Percentiles rank a stretch among this genome's conserved stretches.
Evolutionary conservation across 1,140 invertebrate species (phyloP).

Genomic region (Samia ricini): DNA sequence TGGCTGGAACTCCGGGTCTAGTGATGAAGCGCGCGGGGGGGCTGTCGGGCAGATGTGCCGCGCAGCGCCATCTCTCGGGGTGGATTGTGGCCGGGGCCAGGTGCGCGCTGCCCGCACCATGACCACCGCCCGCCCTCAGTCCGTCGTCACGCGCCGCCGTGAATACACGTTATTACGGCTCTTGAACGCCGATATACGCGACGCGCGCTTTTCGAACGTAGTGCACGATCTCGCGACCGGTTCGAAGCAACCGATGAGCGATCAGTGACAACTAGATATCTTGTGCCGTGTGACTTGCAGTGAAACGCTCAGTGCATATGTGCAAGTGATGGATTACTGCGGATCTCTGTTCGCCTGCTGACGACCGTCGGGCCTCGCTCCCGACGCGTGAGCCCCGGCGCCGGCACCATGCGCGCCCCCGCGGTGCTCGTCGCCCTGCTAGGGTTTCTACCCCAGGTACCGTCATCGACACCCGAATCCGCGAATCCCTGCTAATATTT

Average conservation of each 20-base stretch:
- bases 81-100: conserved; percentile 42
- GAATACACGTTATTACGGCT: conserved; percentile 57
- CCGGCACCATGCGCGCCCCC: conserved; percentile 74
- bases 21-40: conserved; percentile 24
- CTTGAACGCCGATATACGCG: conserved; percentile 50
- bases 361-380: conserved; percentile 52
- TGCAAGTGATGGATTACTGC: conserved; percentile 73
- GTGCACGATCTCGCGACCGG: conserved; percentile 68
- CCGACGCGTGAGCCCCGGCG: conserved; percentile 67
- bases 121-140: conserved; percentile 68
- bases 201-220: conserved; percentile 72
- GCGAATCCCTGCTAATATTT: conserved; percentile 61
- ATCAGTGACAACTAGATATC: conserved; percentile 64
- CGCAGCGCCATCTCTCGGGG: conserved; percentile 68
- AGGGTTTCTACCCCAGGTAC: conserved; percentile 75
- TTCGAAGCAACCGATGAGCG: conserved; percentile 62
- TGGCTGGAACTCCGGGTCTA: conserved; percentile 32
- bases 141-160: conserved; percentile 64
- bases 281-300: conserved; percentile 73
- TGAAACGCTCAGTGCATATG: conserved; percentile 71
- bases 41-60: conserved; percentile 63
- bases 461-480: conserved; percentile 51
- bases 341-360: conserved; percentile 57
- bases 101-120: conserved; percentile 65
- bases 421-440: conserved; percentile 73